Base-by-base conservation (phyloP, 2,113 vertebrate genomes). In the Damaliscus lunatus region DNA sequence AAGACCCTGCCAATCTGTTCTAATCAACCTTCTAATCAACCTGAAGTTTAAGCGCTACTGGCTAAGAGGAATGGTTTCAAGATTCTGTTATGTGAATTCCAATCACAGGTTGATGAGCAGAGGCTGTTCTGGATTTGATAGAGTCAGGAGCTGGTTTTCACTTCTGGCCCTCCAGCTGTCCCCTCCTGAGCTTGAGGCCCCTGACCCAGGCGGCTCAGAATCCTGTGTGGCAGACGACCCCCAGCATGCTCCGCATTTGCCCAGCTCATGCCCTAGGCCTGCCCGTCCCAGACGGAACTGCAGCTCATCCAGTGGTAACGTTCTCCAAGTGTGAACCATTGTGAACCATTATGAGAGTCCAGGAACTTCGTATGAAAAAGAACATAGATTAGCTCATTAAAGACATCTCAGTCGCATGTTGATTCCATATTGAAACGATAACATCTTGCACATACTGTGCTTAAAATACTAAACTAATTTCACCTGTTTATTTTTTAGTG, bases 231-330 rank as follows among this genome's bases (percentile, higher is more conserved):
- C 16, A 27, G 60, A 40, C 7, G 27, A 33, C 57, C 81, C 46
- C 9, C 77, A 48, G 46, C 64, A 59, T 29, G 50, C 57, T 52
- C 40, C 29, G 15, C 27, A 33, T 27, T 36, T 1, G 10, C 31
- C 55, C 50, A 4, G 17, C 59, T 11, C 36, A 25, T 7, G 46
- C 53, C 31, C 53, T 52, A 23, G 21, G 31, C 31, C 62, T n/a
- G 13, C 33, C 0, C 9, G 0, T 33, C 80, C 87, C 13, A 64
- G 31, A 10, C 40, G 31, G 87, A 83, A 33, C 6, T 19, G 40
- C 50, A 29, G 50, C 48, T 57, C 2, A 5, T 40, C 31, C 50
- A 19, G 29, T 9, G 2, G 67, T 40, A 33, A n/a, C 0, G 0
- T 46, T 8, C 29, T 84, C 19, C 25, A 23, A 8, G 16, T 23